These are phyloP conservation scores for Tor tambroides DNA, from an alignment of 2,113 vertebrate species.

Conservation along the genomic window DNA sequence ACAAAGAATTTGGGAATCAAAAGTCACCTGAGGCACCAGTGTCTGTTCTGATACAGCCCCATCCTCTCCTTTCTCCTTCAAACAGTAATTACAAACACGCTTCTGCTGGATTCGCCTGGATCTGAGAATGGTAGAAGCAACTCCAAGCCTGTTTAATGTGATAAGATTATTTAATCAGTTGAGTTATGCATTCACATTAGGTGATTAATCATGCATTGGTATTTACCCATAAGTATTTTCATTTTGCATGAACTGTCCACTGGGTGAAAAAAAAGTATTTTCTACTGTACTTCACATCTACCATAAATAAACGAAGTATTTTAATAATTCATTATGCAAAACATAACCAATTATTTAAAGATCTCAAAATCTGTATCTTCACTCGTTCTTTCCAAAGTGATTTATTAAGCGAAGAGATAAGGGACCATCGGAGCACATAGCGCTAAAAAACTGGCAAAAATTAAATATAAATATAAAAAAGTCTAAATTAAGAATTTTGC, in stretches of 20 bases:
- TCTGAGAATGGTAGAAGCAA: conserved; percentile 68
- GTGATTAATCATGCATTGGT: conserved; percentile 69
- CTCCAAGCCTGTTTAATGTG: conserved; percentile 70
- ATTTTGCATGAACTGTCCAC: neutral
- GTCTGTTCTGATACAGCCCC: conserved; percentile 73
- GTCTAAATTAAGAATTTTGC: neutral
- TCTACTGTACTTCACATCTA: neutral
- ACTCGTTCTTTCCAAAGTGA: neutral
- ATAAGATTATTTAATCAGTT: conserved; percentile 74
- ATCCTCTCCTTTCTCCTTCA: conserved; percentile 60
- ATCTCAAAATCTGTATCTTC: neutral
- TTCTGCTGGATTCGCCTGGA: conserved; percentile 70
- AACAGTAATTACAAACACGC: conserved; percentile 79
- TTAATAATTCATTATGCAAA: neutral
- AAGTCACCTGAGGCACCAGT: conserved; percentile 75
- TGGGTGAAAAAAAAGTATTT: neutral
- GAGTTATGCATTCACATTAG: conserved; percentile 67
- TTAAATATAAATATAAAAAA: neutral
- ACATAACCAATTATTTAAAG: neutral
- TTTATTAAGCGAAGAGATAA: neutral
- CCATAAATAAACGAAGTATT: neutral
- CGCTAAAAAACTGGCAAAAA: neutral
- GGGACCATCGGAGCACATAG: neutral
- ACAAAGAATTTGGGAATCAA: conserved; percentile 67
- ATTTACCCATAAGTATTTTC: conserved; percentile 33